Conservation (phyloP, 2,113 vertebrate genomes). For the Poeciliopsis prolifica region DNA sequence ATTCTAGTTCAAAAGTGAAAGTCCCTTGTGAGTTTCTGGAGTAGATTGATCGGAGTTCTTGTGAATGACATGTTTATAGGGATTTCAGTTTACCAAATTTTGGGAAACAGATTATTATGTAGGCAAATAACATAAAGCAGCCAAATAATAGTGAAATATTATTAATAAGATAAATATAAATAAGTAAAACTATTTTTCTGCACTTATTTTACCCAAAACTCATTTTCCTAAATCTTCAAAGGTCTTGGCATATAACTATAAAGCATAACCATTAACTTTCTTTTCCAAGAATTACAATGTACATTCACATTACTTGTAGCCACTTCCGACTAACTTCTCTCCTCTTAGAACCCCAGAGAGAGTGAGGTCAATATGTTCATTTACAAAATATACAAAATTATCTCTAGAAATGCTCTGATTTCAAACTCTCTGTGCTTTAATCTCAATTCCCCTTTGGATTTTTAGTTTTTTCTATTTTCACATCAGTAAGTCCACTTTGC, state of each 20-base stretch:
- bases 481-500: conserved; percentile 29
- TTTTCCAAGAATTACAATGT: neutral
- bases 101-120: too few species aligned
- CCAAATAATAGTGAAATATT: too few species aligned
- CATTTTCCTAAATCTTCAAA: neutral
- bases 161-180: neutral
- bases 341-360: neutral
- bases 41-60: too few species aligned
- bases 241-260: neutral
- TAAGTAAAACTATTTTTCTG: neutral
- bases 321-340: neutral
- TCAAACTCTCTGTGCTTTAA: conserved; percentile 29
- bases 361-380: conserved; percentile 11
- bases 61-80: too few species aligned
- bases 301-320: neutral
- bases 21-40: too few species aligned
- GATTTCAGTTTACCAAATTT: too few species aligned
- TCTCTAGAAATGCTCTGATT: conserved; percentile 27
- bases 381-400: conserved; percentile 32
- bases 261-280: too few species aligned
- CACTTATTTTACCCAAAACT: neutral
- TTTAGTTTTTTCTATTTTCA: conserved; percentile 12
- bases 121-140: too few species aligned
- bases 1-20: neutral
- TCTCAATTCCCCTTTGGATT: conserved; percentile 10